These are phyloP conservation scores for Morbakka virulenta DNA, from an alignment of 30 jellyfish, hydroid and myxozoan genomes.

Conservation along the genomic window DNA sequence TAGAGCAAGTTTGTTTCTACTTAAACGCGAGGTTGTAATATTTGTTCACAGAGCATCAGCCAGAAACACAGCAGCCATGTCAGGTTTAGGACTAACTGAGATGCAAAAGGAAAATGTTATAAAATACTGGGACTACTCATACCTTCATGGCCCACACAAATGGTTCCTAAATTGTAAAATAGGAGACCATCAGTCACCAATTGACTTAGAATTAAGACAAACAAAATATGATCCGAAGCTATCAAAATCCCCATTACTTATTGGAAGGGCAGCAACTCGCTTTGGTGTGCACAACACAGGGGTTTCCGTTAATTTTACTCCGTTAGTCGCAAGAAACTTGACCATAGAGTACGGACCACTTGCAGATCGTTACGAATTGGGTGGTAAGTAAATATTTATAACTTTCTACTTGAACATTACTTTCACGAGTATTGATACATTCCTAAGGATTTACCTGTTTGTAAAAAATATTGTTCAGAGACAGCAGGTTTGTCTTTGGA, in stretches of 20 bases:
- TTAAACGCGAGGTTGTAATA: too few relatives aligned
- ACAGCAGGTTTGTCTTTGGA: too few relatives aligned
- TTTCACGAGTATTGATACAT: too few relatives aligned
- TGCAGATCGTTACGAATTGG: background rate
- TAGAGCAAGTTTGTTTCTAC: too few relatives aligned
- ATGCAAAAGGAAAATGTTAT: background rate
- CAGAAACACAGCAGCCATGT: too few relatives aligned
- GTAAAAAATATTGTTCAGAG: too few relatives aligned
- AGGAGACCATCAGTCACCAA: background rate
- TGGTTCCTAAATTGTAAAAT: background rate
- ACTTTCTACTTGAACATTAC: too few relatives aligned
- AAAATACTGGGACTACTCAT: background rate
- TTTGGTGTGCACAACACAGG: background rate
- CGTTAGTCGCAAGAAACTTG: background rate
- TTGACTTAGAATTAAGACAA: background rate
- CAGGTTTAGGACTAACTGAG: background rate
- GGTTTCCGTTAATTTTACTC: background rate
- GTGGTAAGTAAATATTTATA: too few relatives aligned
- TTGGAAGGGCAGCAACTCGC: background rate
- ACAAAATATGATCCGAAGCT: background rate
- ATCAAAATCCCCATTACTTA: background rate
- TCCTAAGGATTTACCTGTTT: too few relatives aligned
- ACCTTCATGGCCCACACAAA: background rate
- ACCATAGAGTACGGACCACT: background rate
- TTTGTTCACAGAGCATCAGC: too few relatives aligned